These are phyloP conservation scores for Sus cebifrons DNA, from an alignment of 2,797 vertebrate species.

Conservation along the genomic window DNA sequence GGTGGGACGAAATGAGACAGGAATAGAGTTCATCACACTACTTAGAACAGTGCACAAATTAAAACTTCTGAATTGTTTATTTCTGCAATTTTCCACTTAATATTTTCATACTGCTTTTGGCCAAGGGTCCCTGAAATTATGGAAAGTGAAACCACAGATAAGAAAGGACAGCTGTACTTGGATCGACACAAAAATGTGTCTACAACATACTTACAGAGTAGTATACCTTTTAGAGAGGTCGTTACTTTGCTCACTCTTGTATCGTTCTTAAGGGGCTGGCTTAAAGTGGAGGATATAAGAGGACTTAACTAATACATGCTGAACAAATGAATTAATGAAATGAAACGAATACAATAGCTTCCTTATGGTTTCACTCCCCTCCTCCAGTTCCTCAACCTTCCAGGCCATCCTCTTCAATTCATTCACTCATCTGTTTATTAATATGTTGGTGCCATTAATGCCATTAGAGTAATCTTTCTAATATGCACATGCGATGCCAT, in stretches of 20 bases:
- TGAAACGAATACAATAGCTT: not conserved
- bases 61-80: not conserved
- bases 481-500: not conserved
- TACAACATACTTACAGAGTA: not conserved
- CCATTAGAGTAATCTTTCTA: not conserved
- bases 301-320: not conserved
- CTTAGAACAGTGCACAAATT: not conserved
- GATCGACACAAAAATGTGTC: not conserved
- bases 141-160: not conserved
- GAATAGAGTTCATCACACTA: not conserved
- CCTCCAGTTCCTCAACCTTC: not conserved
- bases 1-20: not conserved
- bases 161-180: not conserved
- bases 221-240: not conserved
- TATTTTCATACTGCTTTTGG: not conserved
- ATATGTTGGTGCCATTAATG: not conserved
- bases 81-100: not conserved
- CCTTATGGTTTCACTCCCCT: not conserved
- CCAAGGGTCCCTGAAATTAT: not conserved
- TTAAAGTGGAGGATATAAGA: not conserved
- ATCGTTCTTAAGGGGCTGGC: not conserved
- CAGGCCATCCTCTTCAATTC: not conserved
- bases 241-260: not conserved
- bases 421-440: not conserved
- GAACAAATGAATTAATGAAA: constrained; percentile 12